phyloP scores from a whole-genome alignment of 2,797 vertebrate species.

The Diplodus puntazzo region DNA sequence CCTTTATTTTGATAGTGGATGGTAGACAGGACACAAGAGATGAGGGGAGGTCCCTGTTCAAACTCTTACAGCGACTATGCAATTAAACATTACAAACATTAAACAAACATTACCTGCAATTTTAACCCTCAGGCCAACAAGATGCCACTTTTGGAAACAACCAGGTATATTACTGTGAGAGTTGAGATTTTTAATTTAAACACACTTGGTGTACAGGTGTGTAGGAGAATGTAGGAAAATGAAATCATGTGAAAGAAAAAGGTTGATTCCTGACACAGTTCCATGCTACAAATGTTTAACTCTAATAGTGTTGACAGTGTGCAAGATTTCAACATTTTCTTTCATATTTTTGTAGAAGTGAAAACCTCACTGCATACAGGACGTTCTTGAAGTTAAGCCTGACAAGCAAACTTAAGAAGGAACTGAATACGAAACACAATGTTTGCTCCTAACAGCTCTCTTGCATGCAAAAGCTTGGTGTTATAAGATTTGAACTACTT shows the following conservation, averaged over 20 bases:
- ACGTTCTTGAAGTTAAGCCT: neutral
- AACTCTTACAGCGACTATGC: neutral
- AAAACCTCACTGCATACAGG: neutral
- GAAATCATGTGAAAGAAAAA: neutral
- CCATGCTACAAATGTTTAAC: neutral
- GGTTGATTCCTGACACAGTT: neutral
- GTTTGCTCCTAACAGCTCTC: neutral
- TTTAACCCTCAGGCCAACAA: neutral
- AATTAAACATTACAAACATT: too few species aligned
- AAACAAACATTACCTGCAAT: neutral
- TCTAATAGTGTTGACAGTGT: neutral
- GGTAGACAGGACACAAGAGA: neutral
- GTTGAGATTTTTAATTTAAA: neutral
- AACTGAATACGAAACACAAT: neutral
- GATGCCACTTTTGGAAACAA: neutral
- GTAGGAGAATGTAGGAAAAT: too few species aligned
- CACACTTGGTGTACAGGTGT: neutral
- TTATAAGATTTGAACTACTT: neutral
- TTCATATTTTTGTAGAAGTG: neutral
- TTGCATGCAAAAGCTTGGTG: neutral
- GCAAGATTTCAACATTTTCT: neutral
- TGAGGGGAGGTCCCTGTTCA: neutral
- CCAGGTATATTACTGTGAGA: neutral
- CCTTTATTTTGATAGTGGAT: neutral
- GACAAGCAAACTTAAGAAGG: neutral